These are phyloP conservation scores for Neomorphus geoffroyi DNA, from an alignment of 2,797 vertebrate species.

Conservation along the genomic window DNA sequence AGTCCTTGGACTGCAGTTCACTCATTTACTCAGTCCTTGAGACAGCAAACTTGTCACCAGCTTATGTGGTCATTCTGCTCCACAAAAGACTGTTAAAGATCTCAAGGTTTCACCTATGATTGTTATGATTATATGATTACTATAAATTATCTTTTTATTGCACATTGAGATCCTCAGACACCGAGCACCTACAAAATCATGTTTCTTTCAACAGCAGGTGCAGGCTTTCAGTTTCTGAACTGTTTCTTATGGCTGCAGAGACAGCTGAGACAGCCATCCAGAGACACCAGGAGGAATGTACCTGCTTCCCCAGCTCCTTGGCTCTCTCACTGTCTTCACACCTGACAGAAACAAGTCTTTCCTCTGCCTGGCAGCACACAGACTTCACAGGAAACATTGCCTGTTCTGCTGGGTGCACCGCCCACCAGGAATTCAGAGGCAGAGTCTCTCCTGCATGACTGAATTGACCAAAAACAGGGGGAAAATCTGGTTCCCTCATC, in stretches of 20 bases:
- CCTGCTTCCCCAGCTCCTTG: background rate
- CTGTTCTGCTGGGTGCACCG: background rate
- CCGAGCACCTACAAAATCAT: background rate
- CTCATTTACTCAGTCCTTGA: slow-evolving; percentile 30
- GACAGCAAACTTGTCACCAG: background rate
- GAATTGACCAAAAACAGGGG: background rate
- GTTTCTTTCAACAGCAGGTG: slow-evolving; percentile 34
- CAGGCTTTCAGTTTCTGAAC: background rate
- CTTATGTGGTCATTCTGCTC: background rate
- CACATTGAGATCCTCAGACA: background rate
- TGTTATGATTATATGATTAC: slow-evolving; percentile 59
- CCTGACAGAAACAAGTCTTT: slow-evolving; percentile 36
- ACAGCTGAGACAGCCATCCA: slow-evolving; percentile 30
- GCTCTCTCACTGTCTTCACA: background rate
- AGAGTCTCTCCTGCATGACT: background rate
- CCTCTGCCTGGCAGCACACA: background rate
- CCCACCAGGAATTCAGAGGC: background rate
- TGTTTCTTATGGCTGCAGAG: background rate
- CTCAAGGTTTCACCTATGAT: slow-evolving; percentile 5
- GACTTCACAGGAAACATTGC: accelerated
- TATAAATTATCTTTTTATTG: slow-evolving; percentile 52
- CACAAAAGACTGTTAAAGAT: background rate
- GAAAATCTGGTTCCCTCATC: background rate
- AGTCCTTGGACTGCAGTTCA: slow-evolving; percentile 21
- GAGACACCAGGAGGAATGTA: accelerated